Conservation (phyloP, 2,113 vertebrate genomes). For the Pithys albifrons region DNA sequence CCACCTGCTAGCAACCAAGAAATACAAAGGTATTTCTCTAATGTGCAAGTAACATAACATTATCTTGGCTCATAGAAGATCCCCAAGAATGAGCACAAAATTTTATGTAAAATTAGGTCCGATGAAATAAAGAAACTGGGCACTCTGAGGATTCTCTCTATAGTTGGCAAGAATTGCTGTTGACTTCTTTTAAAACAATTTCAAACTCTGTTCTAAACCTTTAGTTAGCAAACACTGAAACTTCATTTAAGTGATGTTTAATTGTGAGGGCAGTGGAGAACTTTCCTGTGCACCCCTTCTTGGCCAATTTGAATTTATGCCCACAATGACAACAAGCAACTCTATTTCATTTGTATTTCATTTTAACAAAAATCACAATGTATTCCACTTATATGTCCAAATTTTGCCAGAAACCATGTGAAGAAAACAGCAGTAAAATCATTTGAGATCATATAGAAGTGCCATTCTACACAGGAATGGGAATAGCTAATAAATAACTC, state of each 20-base stretch:
- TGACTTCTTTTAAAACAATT: background rate
- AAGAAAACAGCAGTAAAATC: background rate
- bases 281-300: background rate
- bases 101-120: background rate
- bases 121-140: background rate
- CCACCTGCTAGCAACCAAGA: background rate
- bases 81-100: background rate
- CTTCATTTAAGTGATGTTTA: background rate
- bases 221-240: background rate
- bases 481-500: background rate
- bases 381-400: background rate
- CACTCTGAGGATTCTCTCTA: background rate
- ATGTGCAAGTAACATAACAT: background rate
- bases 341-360: background rate
- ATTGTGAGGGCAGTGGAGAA: background rate
- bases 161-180: background rate
- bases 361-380: background rate
- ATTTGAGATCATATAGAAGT: background rate
- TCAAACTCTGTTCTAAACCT: background rate
- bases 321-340: background rate
- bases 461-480: background rate
- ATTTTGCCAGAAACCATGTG: background rate
- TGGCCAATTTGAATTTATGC: background rate
- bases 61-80: background rate
- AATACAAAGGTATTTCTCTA: background rate